phyloP scores from a whole-genome alignment of 2,113 vertebrate species.

The Thalassarche chlororhynchos region DNA sequence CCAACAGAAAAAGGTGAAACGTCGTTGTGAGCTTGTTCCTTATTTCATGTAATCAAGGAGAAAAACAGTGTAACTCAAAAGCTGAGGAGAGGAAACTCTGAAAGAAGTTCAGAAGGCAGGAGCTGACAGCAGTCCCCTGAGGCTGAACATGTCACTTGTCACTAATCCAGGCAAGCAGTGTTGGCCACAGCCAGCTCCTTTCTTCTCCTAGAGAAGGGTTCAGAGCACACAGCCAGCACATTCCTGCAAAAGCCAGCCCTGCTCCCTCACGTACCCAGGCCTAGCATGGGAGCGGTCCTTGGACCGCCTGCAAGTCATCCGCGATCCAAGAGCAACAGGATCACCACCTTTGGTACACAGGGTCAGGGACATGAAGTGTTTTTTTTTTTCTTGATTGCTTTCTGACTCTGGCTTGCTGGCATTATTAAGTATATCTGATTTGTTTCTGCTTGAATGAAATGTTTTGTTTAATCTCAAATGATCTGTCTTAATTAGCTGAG shows the following conservation, averaged over 20 bases:
- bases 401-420: not conserved
- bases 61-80: not conserved
- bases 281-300: fast-evolving
- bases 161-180: not conserved
- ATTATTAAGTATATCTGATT: not conserved
- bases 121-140: not conserved
- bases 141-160: not conserved
- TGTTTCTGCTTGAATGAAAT: constrained; percentile 23
- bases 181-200: not conserved
- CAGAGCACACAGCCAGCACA: not conserved
- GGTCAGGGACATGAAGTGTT: not conserved
- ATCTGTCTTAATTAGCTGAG: constrained; percentile 28
- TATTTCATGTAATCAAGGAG: not conserved
- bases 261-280: not conserved
- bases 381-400: not conserved
- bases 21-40: not conserved
- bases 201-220: not conserved
- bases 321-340: not conserved
- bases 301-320: not conserved
- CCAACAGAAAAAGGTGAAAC: not conserved
- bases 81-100: not conserved
- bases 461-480: constrained; percentile 30
- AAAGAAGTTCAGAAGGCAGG: not conserved
- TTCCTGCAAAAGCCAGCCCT: not conserved
- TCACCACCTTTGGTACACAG: not conserved